phyloP scores from a whole-genome alignment of 1,140 invertebrate species.

The Platorchestia sp. region DNA sequence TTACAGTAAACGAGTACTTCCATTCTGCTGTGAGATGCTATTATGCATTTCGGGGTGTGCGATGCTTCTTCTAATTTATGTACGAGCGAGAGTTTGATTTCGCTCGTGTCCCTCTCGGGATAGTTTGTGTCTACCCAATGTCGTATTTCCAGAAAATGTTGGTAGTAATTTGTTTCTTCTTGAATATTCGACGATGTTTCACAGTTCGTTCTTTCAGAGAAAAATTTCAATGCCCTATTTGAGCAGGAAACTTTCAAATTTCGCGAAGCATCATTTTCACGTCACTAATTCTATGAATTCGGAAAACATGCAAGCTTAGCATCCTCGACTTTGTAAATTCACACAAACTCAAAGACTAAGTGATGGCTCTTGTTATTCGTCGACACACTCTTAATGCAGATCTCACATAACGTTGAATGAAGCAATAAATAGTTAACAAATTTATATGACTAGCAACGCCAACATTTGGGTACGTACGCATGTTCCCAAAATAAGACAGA shows the following conservation, averaged over 20 bases:
- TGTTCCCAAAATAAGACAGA: neutral
- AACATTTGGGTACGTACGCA: neutral
- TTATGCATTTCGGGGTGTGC: too few species aligned
- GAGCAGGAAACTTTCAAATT: neutral
- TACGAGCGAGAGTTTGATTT: too few species aligned
- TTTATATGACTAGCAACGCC: neutral
- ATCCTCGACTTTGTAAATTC: neutral
- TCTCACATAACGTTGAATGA: neutral
- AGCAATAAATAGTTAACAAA: neutral
- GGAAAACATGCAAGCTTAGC: neutral
- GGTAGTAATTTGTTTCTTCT: too few species aligned
- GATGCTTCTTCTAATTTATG: too few species aligned
- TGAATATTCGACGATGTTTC: too few species aligned
- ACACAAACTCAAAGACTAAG: neutral
- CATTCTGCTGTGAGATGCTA: too few species aligned
- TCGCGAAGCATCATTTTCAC: neutral
- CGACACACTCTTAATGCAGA: neutral
- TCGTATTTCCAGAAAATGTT: too few species aligned
- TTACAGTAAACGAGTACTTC: neutral
- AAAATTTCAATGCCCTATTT: neutral
- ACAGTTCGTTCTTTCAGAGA: too few species aligned
- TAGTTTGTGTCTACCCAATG: too few species aligned
- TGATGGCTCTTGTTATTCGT: neutral
- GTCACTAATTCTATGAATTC: neutral
- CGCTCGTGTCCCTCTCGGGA: too few species aligned